Evolutionary conservation across 2,888 invertebrate species (phyloP).

Genomic region (Campoletis raptor): DNA sequence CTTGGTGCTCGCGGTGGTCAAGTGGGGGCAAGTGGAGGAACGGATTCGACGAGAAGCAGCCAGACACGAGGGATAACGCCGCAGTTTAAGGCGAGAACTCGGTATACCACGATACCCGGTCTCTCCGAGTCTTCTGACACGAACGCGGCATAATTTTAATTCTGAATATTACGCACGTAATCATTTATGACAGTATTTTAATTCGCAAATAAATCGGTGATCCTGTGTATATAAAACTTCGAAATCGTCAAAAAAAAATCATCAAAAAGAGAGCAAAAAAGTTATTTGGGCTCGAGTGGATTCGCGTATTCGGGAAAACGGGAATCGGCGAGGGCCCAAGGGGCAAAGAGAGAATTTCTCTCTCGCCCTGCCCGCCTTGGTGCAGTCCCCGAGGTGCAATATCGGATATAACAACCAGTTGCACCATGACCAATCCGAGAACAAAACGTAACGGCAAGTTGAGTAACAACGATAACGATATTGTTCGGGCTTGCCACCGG

Average conservation of each 20-base stretch:
- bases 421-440: slow-evolving; percentile 66
- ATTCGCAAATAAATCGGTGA: neutral
- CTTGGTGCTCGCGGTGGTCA: slow-evolving; percentile 46
- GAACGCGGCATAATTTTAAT: neutral
- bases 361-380: slow-evolving; percentile 69
- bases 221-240: neutral
- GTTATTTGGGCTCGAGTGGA: neutral
- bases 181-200: neutral
- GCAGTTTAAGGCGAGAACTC: slow-evolving; percentile 71
- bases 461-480: slow-evolving; percentile 27
- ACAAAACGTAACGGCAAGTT: slow-evolving; percentile 44
- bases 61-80: slow-evolving; percentile 69
- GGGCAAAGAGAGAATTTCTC: neutral
- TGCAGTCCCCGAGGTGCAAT: slow-evolving; percentile 76
- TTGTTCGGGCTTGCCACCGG: slow-evolving; percentile 7
- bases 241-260: neutral
- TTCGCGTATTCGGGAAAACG: neutral
- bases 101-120: slow-evolving; percentile 63
- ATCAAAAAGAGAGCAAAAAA: neutral
- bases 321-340: neutral
- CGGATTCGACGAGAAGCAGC: slow-evolving; percentile 62
- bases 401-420: slow-evolving; percentile 67
- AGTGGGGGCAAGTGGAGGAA: slow-evolving; percentile 51
- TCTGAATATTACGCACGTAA: neutral
- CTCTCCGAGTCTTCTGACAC: slow-evolving; percentile 23